Evolutionary conservation across 2,113 vertebrate species (phyloP).

Genomic region (Thunnus thynnus): DNA sequence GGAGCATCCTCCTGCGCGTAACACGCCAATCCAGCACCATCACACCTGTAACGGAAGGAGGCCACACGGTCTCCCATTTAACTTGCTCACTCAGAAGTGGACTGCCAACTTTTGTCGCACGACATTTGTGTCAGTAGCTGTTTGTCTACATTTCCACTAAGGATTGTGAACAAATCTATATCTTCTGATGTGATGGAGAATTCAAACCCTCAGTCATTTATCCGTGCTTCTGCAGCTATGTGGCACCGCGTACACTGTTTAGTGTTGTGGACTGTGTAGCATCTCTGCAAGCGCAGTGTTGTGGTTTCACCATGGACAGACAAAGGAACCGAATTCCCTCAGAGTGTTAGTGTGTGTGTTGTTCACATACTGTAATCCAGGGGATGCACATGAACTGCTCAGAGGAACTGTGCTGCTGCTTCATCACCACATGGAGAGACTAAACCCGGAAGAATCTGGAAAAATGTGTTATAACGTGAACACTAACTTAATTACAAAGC

Average conservation of each 20-base stretch:
- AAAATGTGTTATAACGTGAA: constrained; percentile 47
- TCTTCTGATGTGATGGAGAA: constrained; percentile 46
- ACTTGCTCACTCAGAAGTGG: constrained; percentile 48
- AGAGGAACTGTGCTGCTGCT: constrained; percentile 58
- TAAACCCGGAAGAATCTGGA: constrained; percentile 12
- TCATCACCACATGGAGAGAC: constrained; percentile 46
- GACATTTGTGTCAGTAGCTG: constrained; percentile 59
- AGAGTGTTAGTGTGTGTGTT: constrained; percentile 28
- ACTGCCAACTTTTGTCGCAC: constrained; percentile 44
- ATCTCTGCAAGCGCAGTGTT: constrained; percentile 49
- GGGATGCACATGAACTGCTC: constrained; percentile 23
- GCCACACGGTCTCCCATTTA: constrained; percentile 9
- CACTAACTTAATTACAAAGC: constrained; percentile 52
- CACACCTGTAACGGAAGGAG: constrained; percentile 41
- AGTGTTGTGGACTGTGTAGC: constrained; percentile 49
- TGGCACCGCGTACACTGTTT: constrained; percentile 31
- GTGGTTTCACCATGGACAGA: constrained; percentile 36
- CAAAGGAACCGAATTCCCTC: constrained; percentile 33
- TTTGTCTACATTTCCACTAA: constrained; percentile 49
- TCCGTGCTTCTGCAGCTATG: constrained; percentile 61
- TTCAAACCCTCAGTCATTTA: constrained; percentile 37
- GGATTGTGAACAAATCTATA: constrained; percentile 47
- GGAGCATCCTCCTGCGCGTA: constrained; percentile 27
- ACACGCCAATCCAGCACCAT: constrained; percentile 48
- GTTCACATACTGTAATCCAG: constrained; percentile 28